A percentile compares a stretch with the other conserved stretches of the same genome.
Evolutionary conservation across 2,113 vertebrate genomes (phyloP).

Genomic region (Motacilla tschutschensis): DNA sequence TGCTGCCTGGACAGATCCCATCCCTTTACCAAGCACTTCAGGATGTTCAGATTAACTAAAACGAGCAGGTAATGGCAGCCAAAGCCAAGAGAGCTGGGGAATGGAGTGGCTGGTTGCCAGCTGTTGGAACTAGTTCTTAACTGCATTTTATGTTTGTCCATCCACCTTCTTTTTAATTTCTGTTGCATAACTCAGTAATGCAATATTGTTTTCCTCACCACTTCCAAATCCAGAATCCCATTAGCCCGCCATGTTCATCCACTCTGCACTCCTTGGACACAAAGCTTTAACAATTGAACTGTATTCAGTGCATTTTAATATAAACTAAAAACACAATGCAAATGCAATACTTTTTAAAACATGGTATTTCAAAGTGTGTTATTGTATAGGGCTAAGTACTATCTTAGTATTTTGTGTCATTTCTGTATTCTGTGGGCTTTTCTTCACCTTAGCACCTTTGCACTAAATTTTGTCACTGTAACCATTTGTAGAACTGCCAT

Average conservation of each 20-base stretch:
- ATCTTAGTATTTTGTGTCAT: constrained; percentile 61
- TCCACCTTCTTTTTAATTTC: constrained; percentile 58
- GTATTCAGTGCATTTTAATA: constrained; percentile 68
- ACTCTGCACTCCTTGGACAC: constrained; percentile 70
- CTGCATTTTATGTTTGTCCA: constrained; percentile 59
- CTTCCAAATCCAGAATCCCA: constrained; percentile 37
- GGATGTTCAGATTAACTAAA: not conserved
- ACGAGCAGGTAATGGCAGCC: not conserved
- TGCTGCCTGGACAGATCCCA: not conserved
- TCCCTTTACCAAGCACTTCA: not conserved
- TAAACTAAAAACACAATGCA: constrained; percentile 65
- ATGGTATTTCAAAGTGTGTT: constrained; percentile 61
- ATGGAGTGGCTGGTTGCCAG: constrained; percentile 26
- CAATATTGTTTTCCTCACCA: constrained; percentile 63
- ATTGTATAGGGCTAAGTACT: constrained; percentile 66
- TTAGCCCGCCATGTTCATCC: constrained; percentile 35
- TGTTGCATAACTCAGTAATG: constrained; percentile 56
- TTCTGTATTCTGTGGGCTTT: constrained; percentile 64
- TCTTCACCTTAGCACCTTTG: constrained; percentile 55
- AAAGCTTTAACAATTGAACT: constrained; percentile 68
- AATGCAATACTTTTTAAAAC: constrained; percentile 72
- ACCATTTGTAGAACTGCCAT: constrained; percentile 58
- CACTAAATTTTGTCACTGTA: constrained; percentile 70
- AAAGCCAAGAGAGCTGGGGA: not conserved
- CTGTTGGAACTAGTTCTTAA: constrained; percentile 75